phyloP scores from a whole-genome alignment of 2,113 vertebrate genomes.

The Sus scrofa region T2T-Sscrofa CM000827.6:89519501-89520000 shows the following conservation, averaged over 20 bases:
- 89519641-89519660: constrained; percentile 89
- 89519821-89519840: constrained; percentile 65
- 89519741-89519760: constrained; percentile 73
- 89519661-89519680: constrained; percentile 88
- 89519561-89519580: constrained; percentile 94
- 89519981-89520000: no score
- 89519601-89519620: constrained; percentile 89
- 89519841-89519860: constrained; percentile 58
- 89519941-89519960: background rate
- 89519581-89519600: constrained; percentile 94
- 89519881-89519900: background rate
- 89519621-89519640: constrained; percentile 86
- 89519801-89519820: constrained; percentile 80
- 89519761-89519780: constrained; percentile 77
- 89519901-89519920: constrained; percentile 13
- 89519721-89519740: constrained; percentile 58
- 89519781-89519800: constrained; percentile 77
- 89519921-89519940: background rate
- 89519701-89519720: constrained; percentile 79
- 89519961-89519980: no score
- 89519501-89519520: constrained; percentile 95
- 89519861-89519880: constrained; percentile 56
- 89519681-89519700: constrained; percentile 79
- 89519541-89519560: constrained; percentile 94
- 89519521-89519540: constrained; percentile 94